phyloP scores from a whole-genome alignment of 2,888 invertebrate genomes.

The Miltochrista miniata region DNA sequence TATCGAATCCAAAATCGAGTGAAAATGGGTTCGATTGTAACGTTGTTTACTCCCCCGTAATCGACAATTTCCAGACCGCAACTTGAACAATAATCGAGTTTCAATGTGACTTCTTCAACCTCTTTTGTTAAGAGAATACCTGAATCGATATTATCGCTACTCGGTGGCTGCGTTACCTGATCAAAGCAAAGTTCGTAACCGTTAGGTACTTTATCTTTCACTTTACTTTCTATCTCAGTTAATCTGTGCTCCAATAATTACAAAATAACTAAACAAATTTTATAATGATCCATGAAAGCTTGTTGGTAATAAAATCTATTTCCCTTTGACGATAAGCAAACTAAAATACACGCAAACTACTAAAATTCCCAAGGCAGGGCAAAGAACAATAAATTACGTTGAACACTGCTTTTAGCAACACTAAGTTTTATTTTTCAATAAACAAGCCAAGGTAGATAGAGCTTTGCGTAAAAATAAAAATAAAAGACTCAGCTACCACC shows the following conservation, averaged over 20 bases:
- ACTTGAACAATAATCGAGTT: not conserved
- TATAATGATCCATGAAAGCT: no score
- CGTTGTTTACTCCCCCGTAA: not conserved
- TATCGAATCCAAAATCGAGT: not conserved
- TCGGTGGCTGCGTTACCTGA: not conserved
- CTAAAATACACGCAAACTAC: slow-evolving; percentile 1
- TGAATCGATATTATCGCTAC: slow-evolving; percentile 16
- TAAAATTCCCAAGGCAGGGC: slow-evolving; percentile 19
- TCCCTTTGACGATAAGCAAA: no score
- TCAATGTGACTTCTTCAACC: slow-evolving; percentile 3
- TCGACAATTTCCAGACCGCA: not conserved
- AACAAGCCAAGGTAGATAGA: slow-evolving; percentile 44
- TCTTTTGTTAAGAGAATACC: slow-evolving; percentile 14
- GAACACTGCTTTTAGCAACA: slow-evolving; percentile 29
- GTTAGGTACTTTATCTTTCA: no score
- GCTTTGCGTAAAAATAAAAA: slow-evolving; percentile 54
- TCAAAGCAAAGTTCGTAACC: no score
- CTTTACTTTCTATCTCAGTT: no score
- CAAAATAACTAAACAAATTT: no score
- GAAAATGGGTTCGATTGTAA: not conserved
- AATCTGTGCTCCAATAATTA: no score
- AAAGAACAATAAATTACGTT: slow-evolving; percentile 32
- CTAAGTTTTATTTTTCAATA: slow-evolving; percentile 44
- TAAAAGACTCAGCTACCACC: slow-evolving; percentile 67
- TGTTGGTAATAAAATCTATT: no score